A percentile compares a stretch with the other conserved stretches of the same genome.
These are phyloP conservation scores for Rynchops niger DNA, from an alignment of 2,113 vertebrate species.

Conservation along the genomic window DNA sequence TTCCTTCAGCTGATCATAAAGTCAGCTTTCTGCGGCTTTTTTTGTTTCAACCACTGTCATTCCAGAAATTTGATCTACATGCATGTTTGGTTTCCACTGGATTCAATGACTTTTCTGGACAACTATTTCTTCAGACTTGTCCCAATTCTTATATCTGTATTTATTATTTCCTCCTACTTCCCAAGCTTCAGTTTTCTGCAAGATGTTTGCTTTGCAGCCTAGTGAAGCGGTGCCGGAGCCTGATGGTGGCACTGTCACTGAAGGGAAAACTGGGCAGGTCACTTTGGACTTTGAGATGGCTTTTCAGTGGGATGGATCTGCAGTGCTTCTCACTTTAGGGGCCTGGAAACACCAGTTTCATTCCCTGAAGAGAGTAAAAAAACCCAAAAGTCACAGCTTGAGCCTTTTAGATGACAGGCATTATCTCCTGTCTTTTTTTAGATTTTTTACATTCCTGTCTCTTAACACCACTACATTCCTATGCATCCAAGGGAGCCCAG, in stretches of 20 bases:
- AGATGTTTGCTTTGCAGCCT: background rate
- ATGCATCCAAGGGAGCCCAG: accelerated
- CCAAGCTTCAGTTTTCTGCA: background rate
- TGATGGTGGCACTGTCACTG: background rate
- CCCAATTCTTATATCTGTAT: background rate
- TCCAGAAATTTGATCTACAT: background rate
- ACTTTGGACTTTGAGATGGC: accelerated
- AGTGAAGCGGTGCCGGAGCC: background rate
- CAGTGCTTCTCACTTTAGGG: background rate
- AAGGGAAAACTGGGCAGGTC: background rate
- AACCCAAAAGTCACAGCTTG: background rate
- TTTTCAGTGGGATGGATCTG: background rate
- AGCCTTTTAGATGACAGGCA: background rate
- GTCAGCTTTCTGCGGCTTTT: background rate
- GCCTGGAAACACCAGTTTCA: background rate
- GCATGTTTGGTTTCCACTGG: background rate
- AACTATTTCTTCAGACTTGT: background rate
- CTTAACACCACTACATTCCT: background rate
- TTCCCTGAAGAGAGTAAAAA: background rate
- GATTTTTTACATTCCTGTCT: background rate
- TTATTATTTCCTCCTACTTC: background rate
- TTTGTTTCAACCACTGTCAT: background rate
- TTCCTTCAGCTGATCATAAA: background rate
- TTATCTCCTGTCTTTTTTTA: background rate
- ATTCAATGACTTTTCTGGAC: background rate